Evolutionary conservation across 2,888 invertebrate genomes (phyloP).

Genomic region (Hymenopus coronatus): DNA sequence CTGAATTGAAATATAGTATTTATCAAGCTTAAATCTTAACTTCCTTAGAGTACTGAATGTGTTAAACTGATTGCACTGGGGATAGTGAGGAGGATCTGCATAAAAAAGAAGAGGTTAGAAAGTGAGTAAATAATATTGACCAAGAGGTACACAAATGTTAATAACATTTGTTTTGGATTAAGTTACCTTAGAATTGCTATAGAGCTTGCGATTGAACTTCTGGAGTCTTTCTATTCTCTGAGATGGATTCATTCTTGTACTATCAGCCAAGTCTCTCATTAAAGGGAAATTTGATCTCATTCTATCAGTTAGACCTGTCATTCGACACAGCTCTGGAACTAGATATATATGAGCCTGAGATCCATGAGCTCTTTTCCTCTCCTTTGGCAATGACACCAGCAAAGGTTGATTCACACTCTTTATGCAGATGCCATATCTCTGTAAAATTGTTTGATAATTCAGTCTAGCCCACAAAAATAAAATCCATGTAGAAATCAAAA

Average conservation of each 20-base stretch:
- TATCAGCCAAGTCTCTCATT: conserved; percentile 67
- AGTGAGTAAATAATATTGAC: too few relatives aligned
- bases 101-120: too few relatives aligned
- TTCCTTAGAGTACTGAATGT: too few relatives aligned
- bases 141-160: too few relatives aligned
- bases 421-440: conserved; percentile 62
- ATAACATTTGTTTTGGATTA: too few relatives aligned
- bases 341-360: conserved; percentile 66
- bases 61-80: too few relatives aligned
- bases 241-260: conserved; percentile 72
- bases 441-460: neutral
- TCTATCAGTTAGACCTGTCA: conserved; percentile 74
- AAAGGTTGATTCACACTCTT: conserved; percentile 69
- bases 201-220: conserved; percentile 63
- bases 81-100: too few relatives aligned
- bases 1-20: too few relatives aligned
- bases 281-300: conserved; percentile 61
- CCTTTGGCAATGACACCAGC: conserved; percentile 67
- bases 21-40: too few relatives aligned
- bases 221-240: conserved; percentile 64
- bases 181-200: conserved; percentile 47
- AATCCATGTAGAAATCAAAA: neutral
- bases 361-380: conserved; percentile 70
- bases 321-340: conserved; percentile 79
- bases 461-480: neutral